Base-by-base conservation (phyloP, 2,888 invertebrate species). In the Andrena marginata region DNA sequence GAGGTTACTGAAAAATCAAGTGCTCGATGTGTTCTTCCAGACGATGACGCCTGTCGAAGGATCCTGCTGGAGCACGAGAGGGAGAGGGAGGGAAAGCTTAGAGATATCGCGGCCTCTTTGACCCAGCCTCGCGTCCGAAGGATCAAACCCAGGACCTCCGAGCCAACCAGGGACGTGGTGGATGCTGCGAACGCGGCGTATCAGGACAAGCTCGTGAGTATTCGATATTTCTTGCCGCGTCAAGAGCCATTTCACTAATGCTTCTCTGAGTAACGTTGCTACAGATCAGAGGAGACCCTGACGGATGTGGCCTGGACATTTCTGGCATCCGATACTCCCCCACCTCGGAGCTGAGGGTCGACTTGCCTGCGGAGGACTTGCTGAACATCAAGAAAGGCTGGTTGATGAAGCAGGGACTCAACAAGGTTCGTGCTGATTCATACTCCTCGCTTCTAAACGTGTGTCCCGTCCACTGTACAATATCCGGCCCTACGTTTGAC, bases 341-440 rank as follows among this genome's bases (percentile, higher is more conserved):
- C 10, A 94, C 89, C 89, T 95, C 87, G 93, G 96, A 96, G 80
- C 95, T 97, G 79, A 94, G 97, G 82, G 96, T 96, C 3, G 96
- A 96, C 90, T 94, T 97, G 35, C 97, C 97, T 5, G 96, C 97
- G 0, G 97, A 97, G 92, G 96, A 97, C 90, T 95, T 97, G 56
- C 95, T 98, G 68, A 97, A 98, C 92, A 96, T 98, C 87, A 97
- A 98, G 94, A 98, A 98, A 91, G 99, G 99, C 16, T 99, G 98
- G 98, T 95, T 98, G 33, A 97, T 98, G 95, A 96, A 97, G 89
- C 96, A 97, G 90, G 96, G 96, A 2, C 94, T 95, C 85, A 95
- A 95, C 86, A 95, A 95, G 93, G 95, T 95, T 23, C 56, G 76
- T 42, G 42, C 42, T 42, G 42, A 42, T 42, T 42, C 42, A 42